Conservation (phyloP, 2,797 vertebrate species). For the Gambelia wislizenii region DNA sequence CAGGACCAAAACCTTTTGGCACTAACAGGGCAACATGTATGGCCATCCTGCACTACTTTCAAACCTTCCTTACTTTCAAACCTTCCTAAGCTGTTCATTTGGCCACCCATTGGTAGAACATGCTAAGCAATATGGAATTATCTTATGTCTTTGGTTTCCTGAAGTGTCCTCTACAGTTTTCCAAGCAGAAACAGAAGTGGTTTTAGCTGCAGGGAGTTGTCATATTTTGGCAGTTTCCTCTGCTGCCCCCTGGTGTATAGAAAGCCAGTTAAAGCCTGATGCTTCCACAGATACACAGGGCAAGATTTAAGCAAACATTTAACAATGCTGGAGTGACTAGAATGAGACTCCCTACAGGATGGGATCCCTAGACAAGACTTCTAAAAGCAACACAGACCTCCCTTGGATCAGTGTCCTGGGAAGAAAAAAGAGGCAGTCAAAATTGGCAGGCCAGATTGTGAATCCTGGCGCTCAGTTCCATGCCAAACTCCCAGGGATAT, state of each 20-base stretch:
- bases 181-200: not conserved
- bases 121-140: not conserved
- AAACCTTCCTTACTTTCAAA: not conserved
- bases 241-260: slow-evolving; percentile 5
- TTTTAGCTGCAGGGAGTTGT: not conserved
- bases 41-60: not conserved
- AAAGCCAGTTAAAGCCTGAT: not conserved
- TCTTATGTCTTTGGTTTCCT: not conserved
- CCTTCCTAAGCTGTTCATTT: not conserved
- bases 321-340: not conserved
- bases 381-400: not conserved
- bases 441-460: not conserved
- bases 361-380: not conserved
- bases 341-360: not conserved
- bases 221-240: slow-evolving; percentile 11
- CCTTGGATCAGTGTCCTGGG: not conserved
- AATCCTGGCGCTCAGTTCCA: not conserved
- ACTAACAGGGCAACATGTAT: not conserved
- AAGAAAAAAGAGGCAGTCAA: not conserved
- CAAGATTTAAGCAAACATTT: not conserved
- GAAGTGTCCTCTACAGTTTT: not conserved
- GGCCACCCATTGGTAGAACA: not conserved
- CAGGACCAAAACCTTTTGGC: not conserved
- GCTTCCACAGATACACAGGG: not conserved
- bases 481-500: too few relatives aligned